Evolutionary conservation across 1,140 invertebrate species (phyloP), one percentile per base, ranked within the genome.

Genomic region (Apis cerana): DNA sequence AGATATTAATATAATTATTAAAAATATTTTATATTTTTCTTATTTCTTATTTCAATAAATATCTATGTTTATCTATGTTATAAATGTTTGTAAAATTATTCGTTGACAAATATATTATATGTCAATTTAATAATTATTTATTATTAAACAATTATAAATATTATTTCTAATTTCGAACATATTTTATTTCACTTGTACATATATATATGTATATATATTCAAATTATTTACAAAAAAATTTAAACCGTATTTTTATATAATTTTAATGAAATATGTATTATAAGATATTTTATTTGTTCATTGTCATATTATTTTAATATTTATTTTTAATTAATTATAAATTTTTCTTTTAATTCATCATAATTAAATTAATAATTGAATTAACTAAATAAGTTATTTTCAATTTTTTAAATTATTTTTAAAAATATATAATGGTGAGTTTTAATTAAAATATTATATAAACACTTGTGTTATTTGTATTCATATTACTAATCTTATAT

Each of bases 381-480:
- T 9, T 27, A 62, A 62, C 13, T 13, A 7, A n/a, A 48, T 67
- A 21, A 68, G 13, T 59, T 10, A 59, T n/a, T 59, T 59, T 59
- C 19, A 68, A 43, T n/a, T 48, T 48, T n/a, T 48, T 12, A 0
- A 13, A 68, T 68, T n/a, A 21, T 12, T n/a, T 68, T 43, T 19
- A 65, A 0, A 43, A 43, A 33, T 33, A 43, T 65, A 19, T 10
- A 68, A 69, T 48, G 7, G 58, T 74, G 61, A 1, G 10, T 78
- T 56, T 78, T 68, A 56, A 72, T 56, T 61, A 48, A 54, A 62
- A 52, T 43, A 23, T 19, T 54, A 27, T 50, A 72, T 19, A 71
- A 59, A 43, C 7, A 43, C 33, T n/a, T 23, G 59, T 19, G 8
- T 71, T 15, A 65, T 21, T 27, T 71, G 13, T 56, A 33, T 1